phyloP scores from a whole-genome alignment of 2,888 invertebrate genomes.

The Rhagium mordax region DNA sequence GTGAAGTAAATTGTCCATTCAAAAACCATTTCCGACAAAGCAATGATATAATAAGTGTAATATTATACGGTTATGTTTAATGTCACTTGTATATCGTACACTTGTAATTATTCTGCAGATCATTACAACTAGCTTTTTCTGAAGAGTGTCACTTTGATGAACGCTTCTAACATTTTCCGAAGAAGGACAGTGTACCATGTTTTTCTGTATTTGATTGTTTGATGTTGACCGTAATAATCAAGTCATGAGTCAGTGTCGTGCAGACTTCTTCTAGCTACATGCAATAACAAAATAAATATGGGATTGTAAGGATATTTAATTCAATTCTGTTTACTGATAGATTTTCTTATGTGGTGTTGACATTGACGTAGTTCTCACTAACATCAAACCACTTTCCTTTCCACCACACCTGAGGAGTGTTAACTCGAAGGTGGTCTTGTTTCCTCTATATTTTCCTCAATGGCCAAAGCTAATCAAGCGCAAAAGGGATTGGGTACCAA shows the following conservation, averaged over 20 bases:
- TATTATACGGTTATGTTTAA: constrained; percentile 27
- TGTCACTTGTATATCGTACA: constrained; percentile 20
- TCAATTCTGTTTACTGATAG: too few relatives aligned
- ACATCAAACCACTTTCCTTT: too few relatives aligned
- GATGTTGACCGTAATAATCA: not conserved
- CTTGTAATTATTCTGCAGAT: constrained; percentile 11
- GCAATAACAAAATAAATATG: not conserved
- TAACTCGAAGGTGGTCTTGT: too few relatives aligned
- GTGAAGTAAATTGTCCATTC: constrained; percentile 31
- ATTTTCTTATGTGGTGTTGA: too few relatives aligned
- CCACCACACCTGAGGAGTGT: too few relatives aligned
- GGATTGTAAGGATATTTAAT: too few relatives aligned
- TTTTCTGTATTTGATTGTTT: not conserved
- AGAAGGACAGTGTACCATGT: not conserved
- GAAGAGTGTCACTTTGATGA: not conserved
- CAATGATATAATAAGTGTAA: constrained; percentile 37
- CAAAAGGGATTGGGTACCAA: too few relatives aligned
- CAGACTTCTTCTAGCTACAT: not conserved
- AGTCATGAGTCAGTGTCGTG: not conserved
- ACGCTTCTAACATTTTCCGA: not conserved
- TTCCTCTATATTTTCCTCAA: too few relatives aligned
- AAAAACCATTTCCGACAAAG: constrained; percentile 36
- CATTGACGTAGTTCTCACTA: too few relatives aligned
- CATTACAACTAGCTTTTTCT: constrained; percentile 12
- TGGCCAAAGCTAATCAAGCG: too few relatives aligned